Base-by-base conservation (phyloP, 2,113 vertebrate species). In the Scophthalmus maximus region DNA sequence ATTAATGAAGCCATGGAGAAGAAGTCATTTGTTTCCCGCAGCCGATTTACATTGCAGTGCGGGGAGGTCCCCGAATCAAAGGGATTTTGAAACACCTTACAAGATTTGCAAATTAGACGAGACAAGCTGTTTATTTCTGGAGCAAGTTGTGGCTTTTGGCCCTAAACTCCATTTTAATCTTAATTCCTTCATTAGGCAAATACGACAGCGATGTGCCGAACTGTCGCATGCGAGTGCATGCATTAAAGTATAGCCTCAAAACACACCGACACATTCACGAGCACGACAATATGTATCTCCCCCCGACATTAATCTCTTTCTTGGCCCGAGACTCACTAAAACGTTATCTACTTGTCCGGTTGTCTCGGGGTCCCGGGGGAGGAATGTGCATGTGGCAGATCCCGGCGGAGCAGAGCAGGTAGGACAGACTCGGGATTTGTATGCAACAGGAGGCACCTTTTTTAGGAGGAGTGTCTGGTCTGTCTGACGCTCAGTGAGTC, bases 1-100 rank as follows among this genome's bases (percentile, higher is more conserved):
- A 91, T 92, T 90, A 90, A 91, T 91, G 79, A 84, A 61, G 82
- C 52, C 68, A 79, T 83, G n/a, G n/a, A n/a, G n/a, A n/a, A n/a
- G 66, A 66, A 78, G 78, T 84, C 83, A 87, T 92, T 93, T 91
- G 89, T 88, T 87, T n/a, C n/a, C 73, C 74, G 61, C 27, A 26
- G 64, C 87, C 85, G 81, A 91, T 92, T 89, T 92, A 87, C 87
- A 90, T 85, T 76, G 79, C 72, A 79, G 67, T 82, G 73, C 61
- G 59, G 69, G 61, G 55, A 75, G 32, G 38, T 52, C 53, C n/a
- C 66, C 53, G 72, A 84, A 89, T 90, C 82, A 87, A 87, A 86
- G 71, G 46, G 64, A 84, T 88, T 87, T 91, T 51, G 84, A 88
- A 88, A 79, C 71, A 69, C 74, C 88, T 85, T 59, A 68, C 36